Evolutionary conservation across 1,140 invertebrate genomes (phyloP), one percentile per base, ranked within the genome.

Genomic region (Eriocheir sinensis): DNA sequence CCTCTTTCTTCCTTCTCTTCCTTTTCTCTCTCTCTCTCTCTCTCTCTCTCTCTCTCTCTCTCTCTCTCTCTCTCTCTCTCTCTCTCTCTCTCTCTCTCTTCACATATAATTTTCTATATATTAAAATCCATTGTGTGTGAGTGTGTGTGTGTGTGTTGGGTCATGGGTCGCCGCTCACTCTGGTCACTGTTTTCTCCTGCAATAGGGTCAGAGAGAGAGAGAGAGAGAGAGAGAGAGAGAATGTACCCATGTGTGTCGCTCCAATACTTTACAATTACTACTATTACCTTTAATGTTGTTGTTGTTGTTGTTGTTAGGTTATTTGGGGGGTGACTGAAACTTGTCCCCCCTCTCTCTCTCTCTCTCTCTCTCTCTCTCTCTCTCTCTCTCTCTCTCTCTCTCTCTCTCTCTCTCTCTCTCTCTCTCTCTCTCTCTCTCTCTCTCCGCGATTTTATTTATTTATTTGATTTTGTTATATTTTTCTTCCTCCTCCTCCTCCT

Each of bases 11-110:
- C 32, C 32, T 32, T 12, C 9, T 8, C 34, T 30, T 8, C 34
- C 30, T 30, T 15, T 30, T 83, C 81, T 83, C 32, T 83, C 32
- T 83, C 81, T 83, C 32, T 83, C 81, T 83, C 81, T 83, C 32
- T 32, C 32, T 83, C 32, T 83, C 81, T 32, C 81, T 83, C 32
- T 83, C 32, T 32, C 81, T 83, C 81, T 83, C 81, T 83, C 81
- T 83, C 81, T 83, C 81, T 83, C 81, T 83, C 81, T 83, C 81
- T 83, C 81, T 83, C 81, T 83, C 81, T 83, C 81, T 83, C 81
- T 83, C 81, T 83, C 81, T 83, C 81, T 83, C 81, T 83, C 81
- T 83, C 81, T 83, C 81, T 72, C 53, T 72, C 53, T 72, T 27
- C 53, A 12, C 53, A 72, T 12, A 27, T 27, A 12, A 27, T 72